Evolutionary conservation across 2,888 invertebrate genomes (phyloP).

Genomic region (Drosophila aldrichi): DNA sequence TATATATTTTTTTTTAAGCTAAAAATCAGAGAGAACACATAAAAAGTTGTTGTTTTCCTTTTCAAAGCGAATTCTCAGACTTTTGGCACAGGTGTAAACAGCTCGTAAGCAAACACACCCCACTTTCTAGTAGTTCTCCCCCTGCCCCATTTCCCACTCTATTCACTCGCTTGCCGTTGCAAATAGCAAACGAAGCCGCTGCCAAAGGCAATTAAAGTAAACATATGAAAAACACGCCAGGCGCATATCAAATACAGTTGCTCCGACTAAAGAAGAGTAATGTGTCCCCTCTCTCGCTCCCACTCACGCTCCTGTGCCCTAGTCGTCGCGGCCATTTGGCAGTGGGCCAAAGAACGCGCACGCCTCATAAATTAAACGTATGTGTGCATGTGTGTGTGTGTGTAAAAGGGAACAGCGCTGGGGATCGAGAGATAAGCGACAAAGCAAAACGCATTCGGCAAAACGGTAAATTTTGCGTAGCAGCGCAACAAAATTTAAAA

Average conservation of each 20-base stretch:
- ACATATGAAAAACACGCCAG: slow-evolving; percentile 50
- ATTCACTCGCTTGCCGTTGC: not conserved
- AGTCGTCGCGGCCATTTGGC: slow-evolving; percentile 46
- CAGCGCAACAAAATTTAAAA: slow-evolving; percentile 47
- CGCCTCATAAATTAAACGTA: slow-evolving; percentile 74
- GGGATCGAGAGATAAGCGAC: slow-evolving; percentile 52
- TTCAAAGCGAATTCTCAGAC: slow-evolving; percentile 35
- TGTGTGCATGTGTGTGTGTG: slow-evolving; percentile 13
- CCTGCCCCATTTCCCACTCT: not conserved
- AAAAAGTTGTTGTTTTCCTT: slow-evolving; percentile 13
- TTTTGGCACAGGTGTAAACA: slow-evolving; percentile 69
- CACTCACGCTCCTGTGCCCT: not conserved
- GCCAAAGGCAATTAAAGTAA: slow-evolving; percentile 70
- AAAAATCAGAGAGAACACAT: not conserved
- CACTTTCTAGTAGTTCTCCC: not conserved
- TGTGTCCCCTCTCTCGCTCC: not conserved
- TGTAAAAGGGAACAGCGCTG: slow-evolving; percentile 6
- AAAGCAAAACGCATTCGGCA: slow-evolving; percentile 57
- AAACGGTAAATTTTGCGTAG: slow-evolving; percentile 63
- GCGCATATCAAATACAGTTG: slow-evolving; percentile 57
- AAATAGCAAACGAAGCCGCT: slow-evolving; percentile 35
- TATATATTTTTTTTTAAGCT: slow-evolving; percentile 1
- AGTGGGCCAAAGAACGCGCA: slow-evolving; percentile 66
- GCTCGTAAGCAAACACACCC: slow-evolving; percentile 57
- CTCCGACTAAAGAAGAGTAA: slow-evolving; percentile 19